These are phyloP conservation scores for human DNA, from an alignment of 2,113 vertebrate species.

Conservation along the genomic window DNA sequence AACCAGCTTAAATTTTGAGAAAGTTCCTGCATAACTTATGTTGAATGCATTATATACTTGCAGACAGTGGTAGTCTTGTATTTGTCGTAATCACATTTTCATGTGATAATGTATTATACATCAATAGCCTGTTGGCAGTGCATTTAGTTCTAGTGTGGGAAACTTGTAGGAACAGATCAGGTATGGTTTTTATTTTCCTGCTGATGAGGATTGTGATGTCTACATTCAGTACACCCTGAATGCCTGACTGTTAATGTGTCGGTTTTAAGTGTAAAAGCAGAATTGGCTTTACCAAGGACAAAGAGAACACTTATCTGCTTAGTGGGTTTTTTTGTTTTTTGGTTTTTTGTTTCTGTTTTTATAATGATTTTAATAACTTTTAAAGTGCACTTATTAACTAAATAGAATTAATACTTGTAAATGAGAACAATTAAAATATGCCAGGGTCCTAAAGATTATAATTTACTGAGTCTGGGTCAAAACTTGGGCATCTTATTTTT, in stretches of 20 bases:
- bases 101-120: conserved; percentile 27
- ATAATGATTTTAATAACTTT: conserved; percentile 4
- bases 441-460: neutral
- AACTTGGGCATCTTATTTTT: conserved; percentile 15
- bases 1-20: neutral
- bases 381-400: neutral
- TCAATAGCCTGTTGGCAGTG: conserved; percentile 28
- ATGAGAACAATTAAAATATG: neutral
- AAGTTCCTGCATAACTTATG: neutral
- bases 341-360: neutral
- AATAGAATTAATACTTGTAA: neutral
- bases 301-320: neutral
- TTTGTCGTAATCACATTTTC: conserved; percentile 45
- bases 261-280: neutral
- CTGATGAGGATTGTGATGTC: neutral
- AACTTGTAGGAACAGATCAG: neutral
- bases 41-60: conserved; percentile 43
- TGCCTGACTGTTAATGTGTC: neutral
- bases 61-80: neutral
- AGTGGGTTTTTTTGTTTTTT: neutral
- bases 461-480: neutral
- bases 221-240: neutral
- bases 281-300: neutral
- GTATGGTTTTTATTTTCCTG: conserved; percentile 5
- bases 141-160: conserved; percentile 49